Percentiles rank a stretch among this genome's conserved stretches.
These are phyloP conservation scores for Schizopygopsis pylzovi DNA, from an alignment of 2,797 vertebrate genomes.

Conservation along the genomic window DNA sequence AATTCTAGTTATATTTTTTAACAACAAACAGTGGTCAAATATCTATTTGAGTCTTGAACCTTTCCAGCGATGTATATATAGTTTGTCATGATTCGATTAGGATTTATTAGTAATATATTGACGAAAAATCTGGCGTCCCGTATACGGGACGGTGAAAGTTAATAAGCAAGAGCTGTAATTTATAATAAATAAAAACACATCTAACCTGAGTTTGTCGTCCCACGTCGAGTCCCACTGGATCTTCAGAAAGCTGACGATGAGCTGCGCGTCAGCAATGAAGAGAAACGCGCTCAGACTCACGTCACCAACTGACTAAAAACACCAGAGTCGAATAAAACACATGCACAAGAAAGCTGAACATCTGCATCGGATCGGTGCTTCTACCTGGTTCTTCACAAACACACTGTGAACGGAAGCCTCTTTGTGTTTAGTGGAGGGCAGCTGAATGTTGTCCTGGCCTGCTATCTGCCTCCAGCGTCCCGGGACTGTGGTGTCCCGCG, in stretches of 20 bases:
- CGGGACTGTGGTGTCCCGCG: constrained; percentile 70
- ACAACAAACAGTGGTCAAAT: too few relatives aligned
- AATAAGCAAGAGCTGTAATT: too few relatives aligned
- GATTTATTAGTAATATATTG: too few relatives aligned
- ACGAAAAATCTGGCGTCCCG: too few relatives aligned
- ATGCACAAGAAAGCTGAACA: background rate
- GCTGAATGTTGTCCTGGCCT: constrained; percentile 69
- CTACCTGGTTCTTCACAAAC: constrained; percentile 90
- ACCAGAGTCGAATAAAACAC: background rate
- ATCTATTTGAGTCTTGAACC: too few relatives aligned
- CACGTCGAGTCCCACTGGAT: constrained; percentile 83
- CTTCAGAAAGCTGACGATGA: constrained; percentile 84
- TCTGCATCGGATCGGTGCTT: background rate
- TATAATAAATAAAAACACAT: background rate
- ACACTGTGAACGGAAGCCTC: constrained; percentile 82
- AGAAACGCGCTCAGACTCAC: constrained; percentile 86
- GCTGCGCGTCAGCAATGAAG: constrained; percentile 82
- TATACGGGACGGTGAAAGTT: too few relatives aligned
- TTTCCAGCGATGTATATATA: too few relatives aligned
- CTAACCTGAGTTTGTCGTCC: constrained; percentile 67
- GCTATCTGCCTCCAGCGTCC: constrained; percentile 86
- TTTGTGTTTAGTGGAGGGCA: constrained; percentile 86
- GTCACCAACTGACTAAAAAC: constrained; percentile 83
- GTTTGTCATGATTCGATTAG: too few relatives aligned
- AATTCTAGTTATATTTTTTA: too few relatives aligned